phyloP scores from a whole-genome alignment of 2,797 vertebrate species.

The Psittacula derbiana region DNA sequence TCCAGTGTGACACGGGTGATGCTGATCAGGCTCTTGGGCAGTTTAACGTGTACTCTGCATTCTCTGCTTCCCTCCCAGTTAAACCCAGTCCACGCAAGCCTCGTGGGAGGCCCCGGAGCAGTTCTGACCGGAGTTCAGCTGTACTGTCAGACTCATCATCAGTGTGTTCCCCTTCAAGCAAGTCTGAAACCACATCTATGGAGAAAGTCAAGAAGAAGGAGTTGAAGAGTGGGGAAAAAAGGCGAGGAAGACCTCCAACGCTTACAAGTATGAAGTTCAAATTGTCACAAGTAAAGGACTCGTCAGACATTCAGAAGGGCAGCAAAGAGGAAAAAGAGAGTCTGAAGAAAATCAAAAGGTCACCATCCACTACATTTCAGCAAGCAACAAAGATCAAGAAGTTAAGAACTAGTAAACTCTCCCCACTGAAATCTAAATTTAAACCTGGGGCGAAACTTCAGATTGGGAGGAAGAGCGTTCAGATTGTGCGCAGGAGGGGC shows the following conservation, averaged over 20 bases:
- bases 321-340: constrained; percentile 81
- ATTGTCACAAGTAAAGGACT: constrained; percentile 80
- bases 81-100: constrained; percentile 90
- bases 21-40: not conserved
- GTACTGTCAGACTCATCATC: constrained; percentile 78
- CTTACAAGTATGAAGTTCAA: constrained; percentile 79
- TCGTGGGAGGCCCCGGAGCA: constrained; percentile 90
- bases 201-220: constrained; percentile 91
- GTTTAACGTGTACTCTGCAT: constrained; percentile 53
- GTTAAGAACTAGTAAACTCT: constrained; percentile 88
- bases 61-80: constrained; percentile 71
- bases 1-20: not conserved
- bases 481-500: constrained; percentile 88
- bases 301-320: constrained; percentile 75
- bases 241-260: constrained; percentile 90
- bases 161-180: constrained; percentile 78
- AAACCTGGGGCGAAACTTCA: constrained; percentile 83
- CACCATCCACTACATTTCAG: constrained; percentile 83
- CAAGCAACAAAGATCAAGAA: constrained; percentile 92
- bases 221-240: constrained; percentile 88
- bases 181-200: constrained; percentile 82
- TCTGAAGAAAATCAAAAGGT: constrained; percentile 85
- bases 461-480: constrained; percentile 83
- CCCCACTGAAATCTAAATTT: constrained; percentile 91
- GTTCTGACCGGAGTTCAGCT: constrained; percentile 83